Conservation (phyloP, 2,888 invertebrate genomes). For the Leptopilina syphax region DNA sequence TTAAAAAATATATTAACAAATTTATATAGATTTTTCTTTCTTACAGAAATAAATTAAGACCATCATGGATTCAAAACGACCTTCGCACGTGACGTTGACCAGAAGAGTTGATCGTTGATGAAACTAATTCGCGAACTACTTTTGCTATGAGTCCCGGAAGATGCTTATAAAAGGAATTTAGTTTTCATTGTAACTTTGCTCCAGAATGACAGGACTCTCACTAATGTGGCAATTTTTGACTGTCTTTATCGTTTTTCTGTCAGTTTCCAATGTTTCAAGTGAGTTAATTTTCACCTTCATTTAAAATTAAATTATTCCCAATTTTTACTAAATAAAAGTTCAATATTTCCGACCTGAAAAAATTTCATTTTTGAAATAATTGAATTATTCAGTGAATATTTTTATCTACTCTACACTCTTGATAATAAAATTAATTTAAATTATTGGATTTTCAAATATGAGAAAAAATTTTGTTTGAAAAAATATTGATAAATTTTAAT, state of each 20-base stretch:
- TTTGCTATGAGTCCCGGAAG: constrained; percentile 50
- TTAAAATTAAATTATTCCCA: neutral
- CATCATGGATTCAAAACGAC: constrained; percentile 25
- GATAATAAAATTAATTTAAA: too few species aligned
- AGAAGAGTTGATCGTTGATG: constrained; percentile 36
- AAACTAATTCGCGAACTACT: constrained; percentile 36
- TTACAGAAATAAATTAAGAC: neutral
- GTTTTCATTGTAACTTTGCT: constrained; percentile 53
- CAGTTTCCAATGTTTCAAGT: constrained; percentile 53
- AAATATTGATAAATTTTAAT: neutral
- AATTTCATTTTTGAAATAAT: neutral
- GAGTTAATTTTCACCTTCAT: constrained; percentile 41
- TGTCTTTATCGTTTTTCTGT: constrained; percentile 48
- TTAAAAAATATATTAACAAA: too few species aligned
- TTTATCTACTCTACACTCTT: neutral
- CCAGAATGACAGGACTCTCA: constrained; percentile 50
- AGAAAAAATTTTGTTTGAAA: too few species aligned
- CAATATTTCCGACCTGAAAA: too few species aligned
- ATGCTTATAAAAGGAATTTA: constrained; percentile 57
- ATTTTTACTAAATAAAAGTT: too few species aligned
- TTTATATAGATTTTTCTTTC: neutral
- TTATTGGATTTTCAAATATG: too few species aligned
- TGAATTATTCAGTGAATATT: neutral
- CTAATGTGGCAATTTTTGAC: constrained; percentile 39
- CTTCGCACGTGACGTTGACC: constrained; percentile 26